Evolutionary conservation across 2,888 invertebrate genomes (phyloP).

Genomic region (Patella depressa): DNA sequence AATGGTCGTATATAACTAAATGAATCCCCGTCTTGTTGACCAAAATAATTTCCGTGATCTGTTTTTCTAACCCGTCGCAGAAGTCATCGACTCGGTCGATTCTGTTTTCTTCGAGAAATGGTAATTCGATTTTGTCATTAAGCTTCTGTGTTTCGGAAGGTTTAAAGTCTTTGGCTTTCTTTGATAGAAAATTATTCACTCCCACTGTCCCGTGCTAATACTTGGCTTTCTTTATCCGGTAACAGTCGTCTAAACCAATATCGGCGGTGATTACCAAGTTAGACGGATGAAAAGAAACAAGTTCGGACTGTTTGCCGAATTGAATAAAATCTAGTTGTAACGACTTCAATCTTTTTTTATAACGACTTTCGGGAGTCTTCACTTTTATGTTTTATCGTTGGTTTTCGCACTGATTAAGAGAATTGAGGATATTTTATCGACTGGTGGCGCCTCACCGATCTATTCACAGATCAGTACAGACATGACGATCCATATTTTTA

Average conservation of each 20-base stretch:
- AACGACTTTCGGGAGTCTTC: too few species aligned
- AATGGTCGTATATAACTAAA: too few species aligned
- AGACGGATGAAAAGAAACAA: slow-evolving; percentile 3
- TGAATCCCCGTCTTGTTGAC: too few species aligned
- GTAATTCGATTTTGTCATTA: slow-evolving; percentile 9
- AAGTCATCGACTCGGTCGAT: neutral
- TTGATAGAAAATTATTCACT: slow-evolving; percentile 7
- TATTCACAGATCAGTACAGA: too few species aligned
- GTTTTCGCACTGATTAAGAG: too few species aligned
- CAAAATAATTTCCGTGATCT: too few species aligned
- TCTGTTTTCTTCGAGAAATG: neutral
- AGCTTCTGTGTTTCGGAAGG: neutral
- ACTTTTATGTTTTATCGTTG: too few species aligned
- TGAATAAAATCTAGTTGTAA: neutral
- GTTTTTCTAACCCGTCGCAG: neutral
- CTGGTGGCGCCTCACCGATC: too few species aligned
- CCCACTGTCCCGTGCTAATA: neutral
- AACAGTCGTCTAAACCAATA: neutral
- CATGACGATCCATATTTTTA: too few species aligned
- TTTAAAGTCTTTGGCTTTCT: neutral
- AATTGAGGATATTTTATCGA: too few species aligned
- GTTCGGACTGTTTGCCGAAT: slow-evolving; percentile 5
- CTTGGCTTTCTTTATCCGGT: neutral
- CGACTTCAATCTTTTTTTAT: too few species aligned
- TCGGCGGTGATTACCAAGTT: neutral